Base-by-base conservation (phyloP, 2,113 vertebrate species). In the Rousettus leschenaultii region DNA sequence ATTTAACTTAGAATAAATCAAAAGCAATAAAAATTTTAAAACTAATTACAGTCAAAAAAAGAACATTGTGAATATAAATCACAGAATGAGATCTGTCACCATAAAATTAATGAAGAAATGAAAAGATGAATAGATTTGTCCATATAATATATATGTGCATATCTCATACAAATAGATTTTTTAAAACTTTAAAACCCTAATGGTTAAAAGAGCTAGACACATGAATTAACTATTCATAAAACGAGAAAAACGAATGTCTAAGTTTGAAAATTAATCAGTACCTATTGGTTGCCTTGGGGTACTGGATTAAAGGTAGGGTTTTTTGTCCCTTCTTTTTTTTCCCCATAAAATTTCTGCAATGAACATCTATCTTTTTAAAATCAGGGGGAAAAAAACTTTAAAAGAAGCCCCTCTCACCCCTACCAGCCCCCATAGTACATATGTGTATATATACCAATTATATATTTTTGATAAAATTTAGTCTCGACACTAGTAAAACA, bases 21-120 rank as follows among this genome's bases (percentile, higher is more conserved):
- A 92, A 90, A 83, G 15, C 14, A 80, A 94, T 89, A 68, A 94
- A 94, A 92, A 40, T 70, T 71, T 86, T 51, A 51, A 85, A 86
- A 74, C 9, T 30, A 85, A 74, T 92, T 57, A 92, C 74, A 59
- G 38, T 75, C 66, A 83, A 75, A 80, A 80, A 80, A 74, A 35
- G 9, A 83, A 40, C 26, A 75, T 16, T 73, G 22, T 77, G 9
- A 48, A 65, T 66, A 87, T 82, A 92, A 92, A 96, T 55, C 55
- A 96, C 28, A 78, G 38, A 91, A 94, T 73, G 63, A 55, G 14
- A 5, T 86, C 82, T 94, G 11, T 63, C 30, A 75, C 28, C 73
- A 68, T 74, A 80, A 77, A 82, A 63, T 95, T 68, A 96, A 92
- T 86, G 51, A 57, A 84, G 6, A 89, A 86, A 89, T 55, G 86